A percentile compares a stretch with the other conserved stretches of the same genome.
Conservation (phyloP, 2,113 vertebrate species). For the Saguinus midas region DNA sequence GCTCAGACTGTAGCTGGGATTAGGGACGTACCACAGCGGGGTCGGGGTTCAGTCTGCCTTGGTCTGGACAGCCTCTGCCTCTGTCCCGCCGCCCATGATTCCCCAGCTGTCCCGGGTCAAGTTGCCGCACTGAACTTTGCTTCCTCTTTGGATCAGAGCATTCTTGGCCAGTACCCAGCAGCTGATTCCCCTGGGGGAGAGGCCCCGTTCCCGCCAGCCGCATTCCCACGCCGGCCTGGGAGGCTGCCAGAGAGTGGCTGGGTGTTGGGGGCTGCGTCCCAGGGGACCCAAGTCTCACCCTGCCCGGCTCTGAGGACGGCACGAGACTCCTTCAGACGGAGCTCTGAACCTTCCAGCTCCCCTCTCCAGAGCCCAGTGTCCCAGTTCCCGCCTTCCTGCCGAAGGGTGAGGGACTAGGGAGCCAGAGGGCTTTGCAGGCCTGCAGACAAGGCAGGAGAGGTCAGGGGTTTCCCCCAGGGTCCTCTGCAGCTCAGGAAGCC, state of each 20-base stretch:
- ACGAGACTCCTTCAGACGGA: not conserved
- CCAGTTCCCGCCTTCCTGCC: too few relatives aligned
- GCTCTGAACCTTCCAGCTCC: not conserved
- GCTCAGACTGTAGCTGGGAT: too few relatives aligned
- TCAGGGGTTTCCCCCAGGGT: accelerated
- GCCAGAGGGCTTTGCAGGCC: accelerated
- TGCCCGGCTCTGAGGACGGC: not conserved
- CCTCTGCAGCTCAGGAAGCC: not conserved
- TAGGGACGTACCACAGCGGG: accelerated
- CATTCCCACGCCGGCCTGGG: conserved; percentile 68
- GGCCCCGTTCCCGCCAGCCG: not conserved
- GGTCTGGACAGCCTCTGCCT: too few relatives aligned
- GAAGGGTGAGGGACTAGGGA: accelerated
- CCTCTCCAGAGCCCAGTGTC: accelerated
- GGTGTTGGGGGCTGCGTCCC: conserved; percentile 27
- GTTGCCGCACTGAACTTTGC: conserved; percentile 32
- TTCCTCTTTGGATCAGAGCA: conserved; percentile 23
- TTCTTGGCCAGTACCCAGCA: conserved; percentile 61
- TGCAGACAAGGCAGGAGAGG: too few relatives aligned
- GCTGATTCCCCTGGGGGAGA: conserved; percentile 2
- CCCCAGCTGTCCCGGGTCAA: accelerated
- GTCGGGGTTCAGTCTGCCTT: not conserved
- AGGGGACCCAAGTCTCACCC: not conserved
- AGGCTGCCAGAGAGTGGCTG: not conserved
- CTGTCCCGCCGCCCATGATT: accelerated